phyloP scores from a whole-genome alignment of 1,140 invertebrate species.

The Leptopilina boulardi region DNA sequence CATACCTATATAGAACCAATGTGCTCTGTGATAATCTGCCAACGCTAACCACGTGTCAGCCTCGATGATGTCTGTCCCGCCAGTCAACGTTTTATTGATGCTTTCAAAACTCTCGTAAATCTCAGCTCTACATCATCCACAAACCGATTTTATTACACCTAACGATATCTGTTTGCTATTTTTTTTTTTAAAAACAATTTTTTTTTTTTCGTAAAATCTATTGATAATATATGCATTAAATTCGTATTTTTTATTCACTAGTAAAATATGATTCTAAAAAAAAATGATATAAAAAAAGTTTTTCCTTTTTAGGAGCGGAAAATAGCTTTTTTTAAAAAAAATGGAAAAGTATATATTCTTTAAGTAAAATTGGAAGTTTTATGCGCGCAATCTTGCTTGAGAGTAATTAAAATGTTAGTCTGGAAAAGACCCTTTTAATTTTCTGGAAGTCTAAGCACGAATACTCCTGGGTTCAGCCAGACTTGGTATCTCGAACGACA shows the following conservation, averaged over 20 bases:
- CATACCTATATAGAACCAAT: constrained; percentile 52
- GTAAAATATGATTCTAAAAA: not conserved
- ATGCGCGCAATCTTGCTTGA: constrained; percentile 38
- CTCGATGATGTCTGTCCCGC: constrained; percentile 18
- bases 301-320: constrained; percentile 37
- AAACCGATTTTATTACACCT: not conserved
- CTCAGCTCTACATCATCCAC: not conserved
- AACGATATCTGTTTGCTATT: not conserved
- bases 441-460: constrained; percentile 35
- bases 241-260: not conserved
- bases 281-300: not conserved
- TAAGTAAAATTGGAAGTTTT: constrained; percentile 47
- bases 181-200: not conserved
- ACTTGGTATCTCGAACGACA: constrained; percentile 58
- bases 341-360: not conserved
- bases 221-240: not conserved
- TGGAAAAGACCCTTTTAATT: constrained; percentile 46
- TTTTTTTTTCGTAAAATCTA: not conserved
- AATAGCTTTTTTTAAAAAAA: constrained; percentile 42
- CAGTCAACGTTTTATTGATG: constrained; percentile 18
- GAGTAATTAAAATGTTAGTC: constrained; percentile 42
- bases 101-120: constrained; percentile 18
- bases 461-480: constrained; percentile 40
- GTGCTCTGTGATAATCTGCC: constrained; percentile 5
- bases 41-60: constrained; percentile 16